phyloP scores from a whole-genome alignment of 2,797 vertebrate species.

The Liparis tanakae region DNA sequence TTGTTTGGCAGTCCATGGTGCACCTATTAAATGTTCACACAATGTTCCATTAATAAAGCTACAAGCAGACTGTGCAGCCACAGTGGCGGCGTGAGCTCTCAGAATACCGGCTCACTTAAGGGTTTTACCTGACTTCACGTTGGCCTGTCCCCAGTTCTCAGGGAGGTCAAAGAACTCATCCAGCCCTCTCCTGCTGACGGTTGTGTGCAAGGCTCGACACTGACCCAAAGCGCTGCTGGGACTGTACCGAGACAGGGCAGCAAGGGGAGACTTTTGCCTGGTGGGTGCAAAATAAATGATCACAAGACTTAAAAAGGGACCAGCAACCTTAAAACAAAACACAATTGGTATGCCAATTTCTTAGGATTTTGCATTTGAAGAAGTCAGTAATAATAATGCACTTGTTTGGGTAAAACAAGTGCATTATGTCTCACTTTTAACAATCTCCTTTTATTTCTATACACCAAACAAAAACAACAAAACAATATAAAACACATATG shows the following conservation, averaged over 20 bases:
- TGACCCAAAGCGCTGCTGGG: slow-evolving; percentile 47
- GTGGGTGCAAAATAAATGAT: background rate
- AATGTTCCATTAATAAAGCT: background rate
- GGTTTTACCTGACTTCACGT: slow-evolving; percentile 91
- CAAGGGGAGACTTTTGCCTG: slow-evolving; percentile 42
- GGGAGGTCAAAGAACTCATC: slow-evolving; percentile 95
- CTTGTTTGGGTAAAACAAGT: background rate
- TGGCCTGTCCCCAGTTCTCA: slow-evolving; percentile 91
- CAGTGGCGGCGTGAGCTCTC: background rate
- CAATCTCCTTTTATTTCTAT: background rate
- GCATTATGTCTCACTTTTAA: background rate
- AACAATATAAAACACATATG: background rate
- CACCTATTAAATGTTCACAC: slow-evolving; percentile 80
- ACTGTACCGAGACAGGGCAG: slow-evolving; percentile 16
- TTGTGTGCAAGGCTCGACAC: slow-evolving; percentile 84
- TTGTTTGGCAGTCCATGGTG: slow-evolving; percentile 91
- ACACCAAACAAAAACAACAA: background rate
- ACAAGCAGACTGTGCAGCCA: background rate
- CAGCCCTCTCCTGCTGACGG: slow-evolving; percentile 83
- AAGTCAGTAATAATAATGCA: background rate
- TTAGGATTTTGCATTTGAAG: background rate
- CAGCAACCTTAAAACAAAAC: background rate
- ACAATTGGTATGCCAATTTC: background rate
- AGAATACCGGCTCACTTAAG: background rate
- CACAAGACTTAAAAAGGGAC: background rate